Base-by-base conservation (phyloP, 2,888 invertebrate species). In the Prosapia bicincta region DNA sequence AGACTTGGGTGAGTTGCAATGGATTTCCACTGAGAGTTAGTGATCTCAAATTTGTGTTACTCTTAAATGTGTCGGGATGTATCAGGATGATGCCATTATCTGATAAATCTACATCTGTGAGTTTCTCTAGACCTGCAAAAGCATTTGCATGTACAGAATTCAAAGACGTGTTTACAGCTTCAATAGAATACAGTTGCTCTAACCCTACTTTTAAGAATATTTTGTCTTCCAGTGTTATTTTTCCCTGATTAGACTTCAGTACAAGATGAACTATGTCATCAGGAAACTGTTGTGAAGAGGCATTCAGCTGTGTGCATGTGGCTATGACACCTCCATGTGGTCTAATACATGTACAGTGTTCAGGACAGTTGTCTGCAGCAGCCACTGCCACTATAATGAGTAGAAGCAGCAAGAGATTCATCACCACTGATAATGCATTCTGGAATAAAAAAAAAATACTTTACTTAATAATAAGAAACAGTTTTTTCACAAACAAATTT, bases 121-220 rank as follows among this genome's bases (percentile, higher is more conserved):
- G 85, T 78, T 90, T 89, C 24, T 88, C 86, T 72, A 93, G 86
- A 3, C 89, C 90, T 78, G 89, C 88, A 86, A 94, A 94, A 0
- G 93, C 93, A 69, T 88, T 89, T 24, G 89, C 88, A 80, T 90
- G 89, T 79, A 93, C 87, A 75, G 88, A 88, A 68, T 88, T 86
- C 81, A 94, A 90, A 10, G 89, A 89, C 77, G 91, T 91, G 83
- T 92, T 90, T 72, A 89, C 88, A 80, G 93, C 91, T 82, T 89
- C 89, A 20, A 93, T 88, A 2, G 91, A 89, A 26, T 90, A 89
- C 43, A 93, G 86, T 81, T 89, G 88, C 80, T 90, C 88, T 26
- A 93, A 86, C 67, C 91, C 90, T 76, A 90, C 85, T 79, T 88
- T 88, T 78, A 87, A 85, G 83, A 91, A 91, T 81, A 90, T 88